Evolutionary conservation across 2,888 invertebrate genomes (phyloP).

Genomic region (Hipparchia semele): DNA sequence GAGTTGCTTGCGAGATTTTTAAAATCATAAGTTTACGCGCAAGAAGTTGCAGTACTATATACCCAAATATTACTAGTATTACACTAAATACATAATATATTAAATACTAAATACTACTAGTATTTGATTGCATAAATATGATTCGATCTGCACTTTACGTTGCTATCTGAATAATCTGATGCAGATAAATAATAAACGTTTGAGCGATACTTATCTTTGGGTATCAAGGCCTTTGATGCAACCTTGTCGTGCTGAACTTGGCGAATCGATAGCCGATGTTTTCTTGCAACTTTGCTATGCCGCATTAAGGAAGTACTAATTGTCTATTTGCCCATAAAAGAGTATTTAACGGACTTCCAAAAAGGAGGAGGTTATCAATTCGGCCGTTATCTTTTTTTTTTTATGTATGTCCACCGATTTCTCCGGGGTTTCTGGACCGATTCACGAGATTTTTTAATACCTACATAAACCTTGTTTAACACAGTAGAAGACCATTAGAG

Average conservation of each 20-base stretch:
- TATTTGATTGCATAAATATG: background rate
- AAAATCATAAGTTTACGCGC: too few species aligned
- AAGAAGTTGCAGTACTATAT: background rate
- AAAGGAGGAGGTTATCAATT: too few species aligned
- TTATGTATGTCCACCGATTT: too few species aligned
- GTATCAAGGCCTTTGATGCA: conserved; percentile 30
- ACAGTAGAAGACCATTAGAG: too few species aligned
- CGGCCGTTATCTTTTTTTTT: too few species aligned
- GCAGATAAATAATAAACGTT: conserved; percentile 29
- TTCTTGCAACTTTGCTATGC: conserved; percentile 4
- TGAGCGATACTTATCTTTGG: conserved; percentile 31
- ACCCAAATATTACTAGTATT: background rate
- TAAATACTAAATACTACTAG: background rate
- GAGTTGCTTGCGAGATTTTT: too few species aligned
- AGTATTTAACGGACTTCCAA: too few species aligned
- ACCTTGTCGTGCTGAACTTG: conserved; percentile 19
- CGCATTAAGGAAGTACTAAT: conserved; percentile 1
- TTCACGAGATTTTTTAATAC: too few species aligned
- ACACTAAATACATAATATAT: too few species aligned
- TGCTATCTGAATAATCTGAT: conserved; percentile 12
- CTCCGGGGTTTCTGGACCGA: too few species aligned
- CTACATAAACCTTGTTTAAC: too few species aligned
- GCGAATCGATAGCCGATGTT: conserved; percentile 20
- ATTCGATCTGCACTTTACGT: background rate
- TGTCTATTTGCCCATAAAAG: background rate